Base-by-base conservation (phyloP, 2,888 invertebrate genomes). In the Carabus problematicus region DNA sequence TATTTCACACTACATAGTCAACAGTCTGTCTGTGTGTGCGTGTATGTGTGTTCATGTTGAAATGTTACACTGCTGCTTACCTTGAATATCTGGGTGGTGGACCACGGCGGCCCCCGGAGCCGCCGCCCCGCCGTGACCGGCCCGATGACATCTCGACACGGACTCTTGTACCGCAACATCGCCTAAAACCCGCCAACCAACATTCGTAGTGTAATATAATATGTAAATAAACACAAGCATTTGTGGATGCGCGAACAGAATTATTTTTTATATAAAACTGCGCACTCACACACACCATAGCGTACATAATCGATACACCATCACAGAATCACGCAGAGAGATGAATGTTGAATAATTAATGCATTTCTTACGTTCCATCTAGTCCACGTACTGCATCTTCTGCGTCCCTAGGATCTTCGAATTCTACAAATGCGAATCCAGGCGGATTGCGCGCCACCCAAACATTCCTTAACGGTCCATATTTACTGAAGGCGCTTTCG, bases 401-500 rank as follows among this genome's bases (percentile, higher is more conserved):
- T 11, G 95, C 94, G 79, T 95, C 95, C 71, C 95, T 84, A 12
- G 91, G 88, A 77, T 96, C 95, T 83, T 95, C 94, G 80, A 88
- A 95, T 82, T 95, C 94, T 3, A 94, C 93, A 81, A 95, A 95
- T 0, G 94, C 94, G 82, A 95, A 94, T 14, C 94, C 96, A 6
- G 95, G 95, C 47, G 95, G 96, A 79, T 96, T 95, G 76, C 95
- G 85, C 0, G 96, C 96, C 62, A 97, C 95, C 96, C 96, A 96
- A 58, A 96, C 95, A 82, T 94, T 96, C 75, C 93, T 87, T 72
- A 96, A 85, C 49, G 92, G 92, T 8, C 96, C 96, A 81, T 93
- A 96, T 82, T 94, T 93, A 70, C 89, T 87, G 81, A 96, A 96
- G 8, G 92, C 89, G 77, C 91, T 92, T 81, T 96, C 95, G 70